A percentile compares a stretch with the other conserved stretches of the same genome.
These are phyloP conservation scores for Aphelinus atriplicis DNA, from an alignment of 1,140 invertebrate genomes.

Conservation along the genomic window DNA sequence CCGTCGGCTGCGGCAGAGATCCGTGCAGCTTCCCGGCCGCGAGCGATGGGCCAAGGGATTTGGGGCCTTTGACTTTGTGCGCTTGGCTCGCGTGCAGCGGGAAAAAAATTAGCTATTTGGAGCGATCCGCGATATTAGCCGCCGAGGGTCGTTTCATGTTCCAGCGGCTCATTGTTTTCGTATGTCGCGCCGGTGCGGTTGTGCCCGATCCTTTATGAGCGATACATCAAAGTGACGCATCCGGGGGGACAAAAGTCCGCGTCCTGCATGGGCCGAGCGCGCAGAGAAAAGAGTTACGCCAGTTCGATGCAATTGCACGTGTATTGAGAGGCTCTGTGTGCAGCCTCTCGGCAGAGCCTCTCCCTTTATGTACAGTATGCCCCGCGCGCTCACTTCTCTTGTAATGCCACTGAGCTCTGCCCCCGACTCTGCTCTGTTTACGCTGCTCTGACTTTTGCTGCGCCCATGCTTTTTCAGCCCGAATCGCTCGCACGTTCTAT, in stretches of 20 bases:
- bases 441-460: slow-evolving; percentile 1
- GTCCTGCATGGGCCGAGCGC: slow-evolving; percentile 46
- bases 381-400: neutral
- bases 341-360: neutral
- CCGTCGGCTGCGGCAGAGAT: neutral
- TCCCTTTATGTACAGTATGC: neutral
- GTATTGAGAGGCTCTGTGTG: neutral
- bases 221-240: slow-evolving; percentile 62
- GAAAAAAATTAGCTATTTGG: slow-evolving; percentile 64
- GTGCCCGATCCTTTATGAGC: slow-evolving; percentile 53
- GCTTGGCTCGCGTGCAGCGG: slow-evolving; percentile 45
- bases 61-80: slow-evolving; percentile 62
- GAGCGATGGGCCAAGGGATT: slow-evolving; percentile 40
- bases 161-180: slow-evolving; percentile 61
- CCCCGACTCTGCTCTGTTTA: slow-evolving; percentile 13
- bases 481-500: neutral
- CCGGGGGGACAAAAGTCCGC: slow-evolving; percentile 34
- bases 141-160: slow-evolving; percentile 66
- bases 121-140: slow-evolving; percentile 66
- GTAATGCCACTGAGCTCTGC: neutral
- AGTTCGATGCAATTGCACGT: slow-evolving; percentile 37
- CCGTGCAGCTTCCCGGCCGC: too few relatives aligned
- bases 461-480: neutral
- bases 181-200: slow-evolving; percentile 48
- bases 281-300: slow-evolving; percentile 30